Conservation (phyloP, 1,140 invertebrate species). For the Drosophila quadrilineata region DNA sequence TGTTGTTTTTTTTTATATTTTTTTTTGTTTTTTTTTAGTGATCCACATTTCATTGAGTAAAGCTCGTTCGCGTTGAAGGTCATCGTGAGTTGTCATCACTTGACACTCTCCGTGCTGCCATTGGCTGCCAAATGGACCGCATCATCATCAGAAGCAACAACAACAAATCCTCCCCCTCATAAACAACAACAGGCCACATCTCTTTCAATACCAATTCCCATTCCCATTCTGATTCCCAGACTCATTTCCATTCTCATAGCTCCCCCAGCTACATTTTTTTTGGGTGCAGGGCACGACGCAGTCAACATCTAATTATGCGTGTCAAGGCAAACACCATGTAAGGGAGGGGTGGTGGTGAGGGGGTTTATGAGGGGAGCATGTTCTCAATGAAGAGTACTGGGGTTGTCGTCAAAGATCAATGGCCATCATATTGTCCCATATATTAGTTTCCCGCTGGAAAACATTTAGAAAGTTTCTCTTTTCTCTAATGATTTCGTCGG, state of each 20-base stretch:
- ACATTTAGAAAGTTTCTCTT: background rate
- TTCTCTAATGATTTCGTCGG: too few species aligned
- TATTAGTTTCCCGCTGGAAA: background rate
- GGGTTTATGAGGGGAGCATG: background rate
- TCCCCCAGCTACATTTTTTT: background rate
- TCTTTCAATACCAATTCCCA: too few species aligned
- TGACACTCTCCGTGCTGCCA: constrained; percentile 27
- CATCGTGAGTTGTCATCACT: constrained; percentile 57
- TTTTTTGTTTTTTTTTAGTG: background rate
- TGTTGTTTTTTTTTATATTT: background rate
- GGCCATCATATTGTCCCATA: too few species aligned
- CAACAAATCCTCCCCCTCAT: constrained; percentile 4
- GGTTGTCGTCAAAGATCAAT: constrained; percentile 33
- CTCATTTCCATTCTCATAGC: background rate
- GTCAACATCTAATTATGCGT: constrained; percentile 65
- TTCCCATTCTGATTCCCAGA: background rate
- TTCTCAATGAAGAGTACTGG: background rate
- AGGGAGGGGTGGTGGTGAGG: background rate
- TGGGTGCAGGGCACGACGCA: constrained; percentile 27
- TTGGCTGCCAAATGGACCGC: constrained; percentile 36
- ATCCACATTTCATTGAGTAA: constrained; percentile 59
- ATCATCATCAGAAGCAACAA: constrained; percentile 25
- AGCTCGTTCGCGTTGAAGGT: constrained; percentile 43
- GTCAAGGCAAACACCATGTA: too few species aligned
- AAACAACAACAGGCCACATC: background rate